Conservation (phyloP, 2,113 vertebrate species). For the Eleginops maclovinus region DNA sequence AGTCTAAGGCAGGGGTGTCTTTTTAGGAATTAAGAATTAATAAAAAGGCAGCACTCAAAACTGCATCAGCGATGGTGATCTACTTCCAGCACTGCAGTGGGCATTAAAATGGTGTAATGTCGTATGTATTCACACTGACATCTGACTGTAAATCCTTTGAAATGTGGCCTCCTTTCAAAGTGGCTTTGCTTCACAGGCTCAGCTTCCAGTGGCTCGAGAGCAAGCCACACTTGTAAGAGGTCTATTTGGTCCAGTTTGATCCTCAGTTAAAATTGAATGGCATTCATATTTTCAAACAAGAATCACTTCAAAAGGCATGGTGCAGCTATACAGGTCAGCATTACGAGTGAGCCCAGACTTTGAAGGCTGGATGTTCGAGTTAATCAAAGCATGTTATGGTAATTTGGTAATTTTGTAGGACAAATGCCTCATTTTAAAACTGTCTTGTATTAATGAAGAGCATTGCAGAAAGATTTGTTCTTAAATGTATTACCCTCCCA, state of each 20-base stretch:
- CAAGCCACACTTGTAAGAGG: slow-evolving; percentile 17
- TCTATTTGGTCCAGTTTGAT: slow-evolving; percentile 55
- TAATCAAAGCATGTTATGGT: slow-evolving; percentile 62
- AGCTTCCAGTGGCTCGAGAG: slow-evolving; percentile 23
- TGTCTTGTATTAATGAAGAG: slow-evolving; percentile 39
- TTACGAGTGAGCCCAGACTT: slow-evolving; percentile 37
- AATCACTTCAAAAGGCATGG: slow-evolving; percentile 60
- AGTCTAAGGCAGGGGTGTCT: too few relatives aligned
- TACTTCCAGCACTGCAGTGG: slow-evolving; percentile 4
- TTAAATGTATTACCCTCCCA: slow-evolving; percentile 45
- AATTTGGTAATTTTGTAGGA: slow-evolving; percentile 49
- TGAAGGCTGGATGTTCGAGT: slow-evolving; percentile 16
- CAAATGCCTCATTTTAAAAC: slow-evolving; percentile 52
- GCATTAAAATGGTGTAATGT: slow-evolving; percentile 29
- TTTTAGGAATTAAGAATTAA: too few relatives aligned
- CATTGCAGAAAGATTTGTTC: slow-evolving; percentile 58
- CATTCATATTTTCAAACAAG: slow-evolving; percentile 59
- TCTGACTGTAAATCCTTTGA: slow-evolving; percentile 54
- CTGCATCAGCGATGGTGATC: not conserved
- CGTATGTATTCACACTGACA: slow-evolving; percentile 36
- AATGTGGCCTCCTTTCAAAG: slow-evolving; percentile 48
- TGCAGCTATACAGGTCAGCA: slow-evolving; percentile 46
- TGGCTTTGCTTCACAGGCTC: slow-evolving; percentile 15
- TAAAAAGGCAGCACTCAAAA: slow-evolving; percentile 9
- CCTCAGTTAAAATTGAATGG: slow-evolving; percentile 45